Percentiles rank a stretch among this genome's conserved stretches.
Evolutionary conservation across 2,888 invertebrate species (phyloP).

Genomic region (Drosophila emarginata): DNA sequence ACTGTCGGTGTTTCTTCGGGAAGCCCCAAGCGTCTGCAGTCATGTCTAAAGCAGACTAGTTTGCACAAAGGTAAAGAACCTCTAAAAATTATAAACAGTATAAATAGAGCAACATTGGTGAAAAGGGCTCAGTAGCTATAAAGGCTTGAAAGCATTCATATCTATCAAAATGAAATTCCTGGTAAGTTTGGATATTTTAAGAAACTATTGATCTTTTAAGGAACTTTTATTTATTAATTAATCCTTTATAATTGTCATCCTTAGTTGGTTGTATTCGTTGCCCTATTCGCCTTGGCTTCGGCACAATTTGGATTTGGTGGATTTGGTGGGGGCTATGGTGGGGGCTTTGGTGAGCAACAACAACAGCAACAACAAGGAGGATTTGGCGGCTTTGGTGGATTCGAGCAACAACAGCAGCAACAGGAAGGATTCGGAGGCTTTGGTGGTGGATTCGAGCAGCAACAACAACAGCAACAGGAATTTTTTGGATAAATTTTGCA

Average conservation of each 20-base stretch:
- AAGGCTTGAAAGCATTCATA: neutral
- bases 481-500: neutral
- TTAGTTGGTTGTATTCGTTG: conserved; percentile 39
- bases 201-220: no score
- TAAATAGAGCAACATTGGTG: conserved; percentile 34
- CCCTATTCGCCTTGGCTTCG: conserved; percentile 23
- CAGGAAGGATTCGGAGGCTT: conserved; percentile 24
- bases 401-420: conserved; percentile 18
- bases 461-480: conserved; percentile 29
- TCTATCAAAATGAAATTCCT: conserved; percentile 42
- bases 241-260: neutral
- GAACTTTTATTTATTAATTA: neutral
- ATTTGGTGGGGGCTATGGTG: conserved; percentile 27
- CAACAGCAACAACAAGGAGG: conserved; percentile 26
- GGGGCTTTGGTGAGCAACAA: conserved; percentile 21
- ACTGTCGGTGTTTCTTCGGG: conserved; percentile 1
- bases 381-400: conserved; percentile 16
- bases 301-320: conserved; percentile 33
- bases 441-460: neutral
- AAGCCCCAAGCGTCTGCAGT: conserved; percentile 35
- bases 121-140: conserved; percentile 28
- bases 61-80: conserved; percentile 33
- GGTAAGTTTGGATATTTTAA: conserved; percentile 24
- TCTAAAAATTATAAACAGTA: conserved; percentile 20
- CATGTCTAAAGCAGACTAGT: conserved; percentile 24